A percentile compares a stretch with the other conserved stretches of the same genome.
phyloP scores from a whole-genome alignment of 2,888 invertebrate genomes.

The Pollenia amentaria region DNA sequence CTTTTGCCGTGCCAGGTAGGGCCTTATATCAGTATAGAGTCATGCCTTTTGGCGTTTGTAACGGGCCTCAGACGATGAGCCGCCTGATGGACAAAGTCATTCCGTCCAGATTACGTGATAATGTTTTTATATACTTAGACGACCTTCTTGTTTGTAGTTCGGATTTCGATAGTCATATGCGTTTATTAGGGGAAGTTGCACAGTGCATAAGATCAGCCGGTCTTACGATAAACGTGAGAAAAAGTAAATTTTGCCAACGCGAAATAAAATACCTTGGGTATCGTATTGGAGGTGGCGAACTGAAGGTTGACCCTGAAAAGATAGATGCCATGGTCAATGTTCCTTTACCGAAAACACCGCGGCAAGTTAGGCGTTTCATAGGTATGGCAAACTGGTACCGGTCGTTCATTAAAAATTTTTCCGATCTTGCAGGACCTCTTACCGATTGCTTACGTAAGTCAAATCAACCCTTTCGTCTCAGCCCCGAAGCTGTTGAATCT shows the following conservation, averaged over 20 bases:
- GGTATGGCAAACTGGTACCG: slow-evolving; percentile 60
- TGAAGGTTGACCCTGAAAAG: slow-evolving; percentile 54
- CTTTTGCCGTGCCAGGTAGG: slow-evolving; percentile 4
- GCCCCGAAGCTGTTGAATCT: not conserved
- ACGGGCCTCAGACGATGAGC: slow-evolving; percentile 4
- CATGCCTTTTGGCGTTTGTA: slow-evolving; percentile 30
- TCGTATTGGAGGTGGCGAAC: slow-evolving; percentile 28
- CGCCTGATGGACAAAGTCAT: not conserved
- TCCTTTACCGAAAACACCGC: slow-evolving; percentile 38
- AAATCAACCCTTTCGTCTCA: not conserved
- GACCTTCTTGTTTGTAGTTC: not conserved
- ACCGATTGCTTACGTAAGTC: slow-evolving; percentile 49
- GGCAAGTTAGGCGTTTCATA: slow-evolving; percentile 46
- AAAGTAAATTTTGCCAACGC: too few relatives aligned
- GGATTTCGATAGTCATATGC: not conserved
- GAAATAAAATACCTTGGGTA: not conserved
- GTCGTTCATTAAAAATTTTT: slow-evolving; percentile 23
- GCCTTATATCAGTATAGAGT: slow-evolving; percentile 18
- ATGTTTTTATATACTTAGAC: not conserved
- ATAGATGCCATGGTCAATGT: slow-evolving; percentile 43
- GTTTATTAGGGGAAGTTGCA: not conserved
- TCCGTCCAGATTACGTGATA: not conserved
- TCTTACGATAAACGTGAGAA: not conserved
- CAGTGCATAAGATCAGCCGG: not conserved
- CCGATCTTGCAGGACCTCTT: slow-evolving; percentile 45